phyloP scores from a whole-genome alignment of 2,113 vertebrate species.

The Columba janthina region DNA sequence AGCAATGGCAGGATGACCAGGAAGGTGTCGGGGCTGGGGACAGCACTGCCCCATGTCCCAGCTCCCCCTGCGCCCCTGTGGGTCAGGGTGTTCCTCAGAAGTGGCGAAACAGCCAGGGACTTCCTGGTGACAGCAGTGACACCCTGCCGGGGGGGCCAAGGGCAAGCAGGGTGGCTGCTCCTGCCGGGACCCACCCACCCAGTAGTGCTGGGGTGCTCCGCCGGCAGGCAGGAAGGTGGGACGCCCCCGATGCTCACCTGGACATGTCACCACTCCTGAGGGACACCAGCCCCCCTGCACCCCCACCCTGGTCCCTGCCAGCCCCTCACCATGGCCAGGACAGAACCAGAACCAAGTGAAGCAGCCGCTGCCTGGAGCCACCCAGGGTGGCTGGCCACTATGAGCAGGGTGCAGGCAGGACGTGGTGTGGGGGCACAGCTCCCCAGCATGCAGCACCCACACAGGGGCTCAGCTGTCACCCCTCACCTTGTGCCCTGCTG shows the following conservation, averaged over 20 bases:
- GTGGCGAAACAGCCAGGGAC: neutral
- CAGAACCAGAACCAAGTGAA: neutral
- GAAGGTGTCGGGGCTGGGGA: neutral
- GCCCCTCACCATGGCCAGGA: accelerated
- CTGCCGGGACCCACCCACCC: neutral
- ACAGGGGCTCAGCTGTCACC: accelerated
- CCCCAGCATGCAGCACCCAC: accelerated
- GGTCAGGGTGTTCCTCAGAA: neutral
- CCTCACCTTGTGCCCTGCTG: accelerated
- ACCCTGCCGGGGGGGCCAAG: neutral
- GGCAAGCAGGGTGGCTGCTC: neutral
- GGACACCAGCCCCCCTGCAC: accelerated
- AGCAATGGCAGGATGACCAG: accelerated
- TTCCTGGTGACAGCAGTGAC: neutral
- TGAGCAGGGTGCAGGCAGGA: neutral
- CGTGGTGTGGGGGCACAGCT: neutral
- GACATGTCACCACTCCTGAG: accelerated
- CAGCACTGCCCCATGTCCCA: neutral
- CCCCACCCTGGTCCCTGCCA: neutral
- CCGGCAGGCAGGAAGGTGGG: neutral
- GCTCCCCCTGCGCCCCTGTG: neutral
- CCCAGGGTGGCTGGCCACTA: neutral
- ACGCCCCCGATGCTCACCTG: accelerated
- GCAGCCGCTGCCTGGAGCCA: neutral
- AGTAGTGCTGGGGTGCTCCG: neutral